phyloP scores from a whole-genome alignment of 2,888 invertebrate genomes.

The Hemistola chrysoprasaria region DNA sequence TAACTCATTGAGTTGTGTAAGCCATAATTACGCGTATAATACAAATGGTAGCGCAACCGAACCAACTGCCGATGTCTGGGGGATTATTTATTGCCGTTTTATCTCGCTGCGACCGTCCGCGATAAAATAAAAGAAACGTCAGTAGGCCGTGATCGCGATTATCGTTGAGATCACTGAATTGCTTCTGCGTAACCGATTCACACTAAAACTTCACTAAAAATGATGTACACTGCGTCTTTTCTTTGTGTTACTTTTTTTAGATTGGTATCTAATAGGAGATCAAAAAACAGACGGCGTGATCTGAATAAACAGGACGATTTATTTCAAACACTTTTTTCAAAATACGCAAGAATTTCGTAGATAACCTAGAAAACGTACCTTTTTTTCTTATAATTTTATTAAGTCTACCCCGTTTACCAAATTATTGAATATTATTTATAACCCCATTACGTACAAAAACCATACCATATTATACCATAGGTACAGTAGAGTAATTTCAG shows the following conservation, averaged over 20 bases:
- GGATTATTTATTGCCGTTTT: conserved; percentile 77
- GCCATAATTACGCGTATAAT: conserved; percentile 73
- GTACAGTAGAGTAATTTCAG: too few relatives aligned
- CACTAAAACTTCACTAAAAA: conserved; percentile 25
- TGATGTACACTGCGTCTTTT: conserved; percentile 32
- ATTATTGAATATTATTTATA: too few relatives aligned
- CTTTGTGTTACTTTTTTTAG: not conserved
- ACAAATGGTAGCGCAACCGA: conserved; percentile 71
- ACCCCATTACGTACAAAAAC: too few relatives aligned
- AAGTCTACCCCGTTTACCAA: too few relatives aligned
- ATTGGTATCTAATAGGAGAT: not conserved
- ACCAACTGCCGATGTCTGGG: conserved; percentile 61
- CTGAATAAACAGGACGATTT: too few relatives aligned
- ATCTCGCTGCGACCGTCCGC: conserved; percentile 69
- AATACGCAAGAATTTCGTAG: too few relatives aligned
- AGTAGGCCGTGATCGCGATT: conserved; percentile 73
- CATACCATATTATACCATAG: too few relatives aligned
- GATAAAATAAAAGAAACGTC: conserved; percentile 80
- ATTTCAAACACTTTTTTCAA: too few relatives aligned
- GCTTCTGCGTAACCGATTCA: conserved; percentile 47
- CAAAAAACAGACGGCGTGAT: too few relatives aligned
- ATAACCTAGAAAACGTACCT: too few relatives aligned
- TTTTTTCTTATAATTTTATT: too few relatives aligned
- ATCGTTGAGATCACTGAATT: conserved; percentile 72
- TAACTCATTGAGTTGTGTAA: conserved; percentile 38